A percentile compares a stretch with the other conserved stretches of the same genome.
Evolutionary conservation across 2,888 invertebrate genomes (phyloP).

Genomic region (Synergus umbraculus): DNA sequence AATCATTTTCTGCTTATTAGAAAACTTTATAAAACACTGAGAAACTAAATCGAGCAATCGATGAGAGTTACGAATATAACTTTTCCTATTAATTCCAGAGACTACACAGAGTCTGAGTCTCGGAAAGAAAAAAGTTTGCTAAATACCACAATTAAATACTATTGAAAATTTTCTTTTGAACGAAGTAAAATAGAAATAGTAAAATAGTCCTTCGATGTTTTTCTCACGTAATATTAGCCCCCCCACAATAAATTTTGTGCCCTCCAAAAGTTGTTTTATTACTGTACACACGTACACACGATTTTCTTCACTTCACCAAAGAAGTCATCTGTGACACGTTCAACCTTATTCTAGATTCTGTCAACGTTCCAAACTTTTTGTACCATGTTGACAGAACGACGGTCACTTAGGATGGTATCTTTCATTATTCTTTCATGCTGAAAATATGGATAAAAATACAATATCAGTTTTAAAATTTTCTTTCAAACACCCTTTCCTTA

Average conservation of each 20-base stretch:
- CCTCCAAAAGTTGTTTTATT: neutral
- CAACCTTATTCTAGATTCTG: neutral
- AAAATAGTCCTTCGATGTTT: neutral
- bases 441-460: neutral
- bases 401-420: neutral
- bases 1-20: neutral
- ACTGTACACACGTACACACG: neutral
- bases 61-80: neutral
- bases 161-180: neutral
- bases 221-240: neutral
- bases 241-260: neutral
- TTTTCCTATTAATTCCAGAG: slow-evolving; percentile 13
- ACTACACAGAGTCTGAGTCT: neutral
- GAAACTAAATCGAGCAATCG: slow-evolving; percentile 5
- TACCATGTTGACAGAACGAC: neutral
- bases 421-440: neutral
- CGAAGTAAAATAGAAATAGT: no score
- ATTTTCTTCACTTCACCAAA: neutral
- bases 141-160: neutral
- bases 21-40: slow-evolving; percentile 9
- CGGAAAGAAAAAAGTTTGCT: neutral
- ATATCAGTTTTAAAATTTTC: no score
- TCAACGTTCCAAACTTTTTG: slow-evolving; percentile 7
- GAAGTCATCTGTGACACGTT: slow-evolving; percentile 1
- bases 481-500: no score